These are phyloP conservation scores for Sialis lutaria DNA, from an alignment of 2,888 invertebrate species.

Conservation along the genomic window DNA sequence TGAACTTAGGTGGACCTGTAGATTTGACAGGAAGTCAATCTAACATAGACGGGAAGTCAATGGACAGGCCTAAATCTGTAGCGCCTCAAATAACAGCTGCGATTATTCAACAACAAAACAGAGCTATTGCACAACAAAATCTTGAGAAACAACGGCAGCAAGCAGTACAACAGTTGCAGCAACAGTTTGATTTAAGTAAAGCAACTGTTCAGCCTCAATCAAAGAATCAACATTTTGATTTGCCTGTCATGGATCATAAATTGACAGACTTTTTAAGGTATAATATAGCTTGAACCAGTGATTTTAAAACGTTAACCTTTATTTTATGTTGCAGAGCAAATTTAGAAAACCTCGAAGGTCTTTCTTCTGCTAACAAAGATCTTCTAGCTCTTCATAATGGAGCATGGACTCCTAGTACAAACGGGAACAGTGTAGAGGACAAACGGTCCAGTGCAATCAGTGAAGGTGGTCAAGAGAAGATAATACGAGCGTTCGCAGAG, in stretches of 20 bases:
- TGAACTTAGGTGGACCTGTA: slow-evolving; percentile 19
- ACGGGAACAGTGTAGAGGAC: slow-evolving; percentile 4
- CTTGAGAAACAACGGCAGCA: slow-evolving; percentile 37
- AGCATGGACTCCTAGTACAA: slow-evolving; percentile 32
- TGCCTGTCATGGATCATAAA: slow-evolving; percentile 39
- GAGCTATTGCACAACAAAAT: slow-evolving; percentile 37
- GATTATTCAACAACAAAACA: slow-evolving; percentile 46
- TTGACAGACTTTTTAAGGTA: slow-evolving; percentile 48
- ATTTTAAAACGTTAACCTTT: background rate
- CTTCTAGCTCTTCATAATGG: slow-evolving; percentile 49
- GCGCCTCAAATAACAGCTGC: slow-evolving; percentile 36
- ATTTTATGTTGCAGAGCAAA: slow-evolving; percentile 33
- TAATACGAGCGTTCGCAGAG: slow-evolving; percentile 69
- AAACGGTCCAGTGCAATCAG: slow-evolving; percentile 17
- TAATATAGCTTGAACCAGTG: background rate
- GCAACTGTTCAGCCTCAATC: slow-evolving; percentile 20
- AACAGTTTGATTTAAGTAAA: slow-evolving; percentile 20
- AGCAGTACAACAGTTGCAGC: slow-evolving; percentile 28
- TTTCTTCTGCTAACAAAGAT: slow-evolving; percentile 37
- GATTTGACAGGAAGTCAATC: slow-evolving; percentile 21
- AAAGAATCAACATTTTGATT: slow-evolving; percentile 23
- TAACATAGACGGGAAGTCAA: slow-evolving; percentile 14
- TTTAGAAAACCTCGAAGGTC: slow-evolving; percentile 49
- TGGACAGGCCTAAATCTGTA: slow-evolving; percentile 21
- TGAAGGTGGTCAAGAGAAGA: slow-evolving; percentile 62